Conservation (phyloP, 2,888 invertebrate genomes). For the Anticlea derivata region DNA sequence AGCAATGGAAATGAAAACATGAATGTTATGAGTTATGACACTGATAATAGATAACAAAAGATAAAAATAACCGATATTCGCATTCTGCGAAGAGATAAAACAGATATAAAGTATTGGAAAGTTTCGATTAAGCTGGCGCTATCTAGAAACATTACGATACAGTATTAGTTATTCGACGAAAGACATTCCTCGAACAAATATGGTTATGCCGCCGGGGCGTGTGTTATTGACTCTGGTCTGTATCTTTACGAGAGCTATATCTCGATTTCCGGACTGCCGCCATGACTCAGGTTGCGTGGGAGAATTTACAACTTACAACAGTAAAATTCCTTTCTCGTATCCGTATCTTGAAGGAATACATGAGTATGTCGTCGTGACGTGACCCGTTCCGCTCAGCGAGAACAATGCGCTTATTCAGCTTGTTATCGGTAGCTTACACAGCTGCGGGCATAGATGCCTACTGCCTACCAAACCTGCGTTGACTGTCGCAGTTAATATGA, state of each 20-base stretch:
- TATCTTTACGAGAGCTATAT: constrained; percentile 41
- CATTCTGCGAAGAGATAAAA: constrained; percentile 5
- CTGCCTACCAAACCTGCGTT: constrained; percentile 15
- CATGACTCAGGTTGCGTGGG: constrained; percentile 51
- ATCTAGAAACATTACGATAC: constrained; percentile 21
- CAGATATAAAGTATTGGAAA: constrained; percentile 11
- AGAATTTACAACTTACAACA: constrained; percentile 48
- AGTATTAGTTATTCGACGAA: constrained; percentile 31
- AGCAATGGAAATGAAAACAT: constrained; percentile 8
- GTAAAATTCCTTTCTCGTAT: constrained; percentile 45
- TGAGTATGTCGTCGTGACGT: constrained; percentile 32
- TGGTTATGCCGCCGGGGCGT: constrained; percentile 29
- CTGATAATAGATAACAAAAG: neutral
- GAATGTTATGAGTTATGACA: neutral
- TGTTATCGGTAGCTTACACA: constrained; percentile 69
- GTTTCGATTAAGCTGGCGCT: constrained; percentile 16
- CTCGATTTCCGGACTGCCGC: constrained; percentile 48
- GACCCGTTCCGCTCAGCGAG: constrained; percentile 41
- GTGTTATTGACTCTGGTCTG: constrained; percentile 35
- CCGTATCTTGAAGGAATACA: constrained; percentile 27
- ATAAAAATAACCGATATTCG: neutral
- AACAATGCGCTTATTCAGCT: constrained; percentile 65
- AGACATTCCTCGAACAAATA: constrained; percentile 31
- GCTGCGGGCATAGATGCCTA: constrained; percentile 48
- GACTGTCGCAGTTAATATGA: constrained; percentile 50